These are phyloP conservation scores for Trachurus trachurus DNA, from an alignment of 2,797 vertebrate species.

Conservation along the genomic window DNA sequence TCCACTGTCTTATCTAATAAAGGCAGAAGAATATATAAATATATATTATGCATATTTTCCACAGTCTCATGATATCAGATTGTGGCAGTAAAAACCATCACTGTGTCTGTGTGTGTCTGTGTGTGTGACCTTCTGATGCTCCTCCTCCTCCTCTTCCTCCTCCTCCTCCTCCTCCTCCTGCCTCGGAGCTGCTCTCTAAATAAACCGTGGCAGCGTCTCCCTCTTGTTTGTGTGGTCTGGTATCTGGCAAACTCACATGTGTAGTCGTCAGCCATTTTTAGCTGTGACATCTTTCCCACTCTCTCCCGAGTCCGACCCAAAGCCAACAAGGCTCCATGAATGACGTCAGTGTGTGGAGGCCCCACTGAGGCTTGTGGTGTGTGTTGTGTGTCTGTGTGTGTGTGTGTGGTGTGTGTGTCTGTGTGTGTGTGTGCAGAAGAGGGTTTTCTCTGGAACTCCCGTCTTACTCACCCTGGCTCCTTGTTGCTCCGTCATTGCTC, in stretches of 20 bases:
- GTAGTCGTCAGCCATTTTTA: constrained; percentile 55
- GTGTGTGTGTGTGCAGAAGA: constrained; percentile 44
- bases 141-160: no score
- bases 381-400: constrained; percentile 36
- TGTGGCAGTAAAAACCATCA: neutral
- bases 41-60: no score
- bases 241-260: constrained; percentile 38
- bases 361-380: constrained; percentile 56
- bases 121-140: neutral
- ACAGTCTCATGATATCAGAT: neutral
- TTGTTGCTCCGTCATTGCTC: neutral
- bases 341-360: constrained; percentile 67
- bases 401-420: constrained; percentile 41
- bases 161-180: no score
- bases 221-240: constrained; percentile 51
- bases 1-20: no score
- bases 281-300: constrained; percentile 60
- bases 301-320: constrained; percentile 38
- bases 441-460: constrained; percentile 68
- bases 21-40: no score
- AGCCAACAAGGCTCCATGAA: constrained; percentile 35
- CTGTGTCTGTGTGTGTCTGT: neutral
- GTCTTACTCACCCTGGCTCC: constrained; percentile 51
- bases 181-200: neutral
- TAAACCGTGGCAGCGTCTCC: constrained; percentile 1